These are phyloP conservation scores for Oligia fasciuncula DNA, from an alignment of 2,888 invertebrate genomes.

Conservation along the genomic window DNA sequence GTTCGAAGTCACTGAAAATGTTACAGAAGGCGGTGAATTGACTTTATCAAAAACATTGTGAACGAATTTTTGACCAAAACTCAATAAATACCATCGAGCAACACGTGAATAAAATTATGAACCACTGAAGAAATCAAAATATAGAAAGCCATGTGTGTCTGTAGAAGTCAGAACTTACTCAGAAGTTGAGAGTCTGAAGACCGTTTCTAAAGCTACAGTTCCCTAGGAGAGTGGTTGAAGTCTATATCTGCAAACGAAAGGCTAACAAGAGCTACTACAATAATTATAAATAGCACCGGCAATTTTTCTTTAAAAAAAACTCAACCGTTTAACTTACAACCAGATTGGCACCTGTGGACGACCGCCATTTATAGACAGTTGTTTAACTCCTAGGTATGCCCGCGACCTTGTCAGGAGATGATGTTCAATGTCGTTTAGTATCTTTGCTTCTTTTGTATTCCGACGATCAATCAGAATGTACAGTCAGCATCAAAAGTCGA, in stretches of 20 bases:
- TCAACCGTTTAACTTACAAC: slow-evolving; percentile 6
- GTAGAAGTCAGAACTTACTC: too few species aligned
- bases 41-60: too few species aligned
- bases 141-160: too few species aligned
- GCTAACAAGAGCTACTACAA: neutral
- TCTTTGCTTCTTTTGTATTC: slow-evolving; percentile 33
- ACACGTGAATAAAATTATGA: too few species aligned
- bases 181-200: too few species aligned
- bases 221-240: neutral
- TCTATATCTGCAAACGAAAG: neutral
- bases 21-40: too few species aligned
- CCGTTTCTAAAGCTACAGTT: too few species aligned
- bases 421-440: slow-evolving; percentile 50
- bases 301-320: slow-evolving; percentile 20
- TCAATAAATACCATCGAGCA: too few species aligned
- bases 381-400: slow-evolving; percentile 36
- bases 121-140: too few species aligned
- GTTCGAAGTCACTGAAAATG: too few species aligned
- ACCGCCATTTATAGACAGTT: slow-evolving; percentile 43
- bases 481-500: too few species aligned
- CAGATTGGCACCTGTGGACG: slow-evolving; percentile 44
- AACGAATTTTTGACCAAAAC: too few species aligned
- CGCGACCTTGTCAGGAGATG: slow-evolving; percentile 46
- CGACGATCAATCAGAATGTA: slow-evolving; percentile 28
- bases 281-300: slow-evolving; percentile 18